These are phyloP conservation scores for Nemotelus nigrinus DNA, from an alignment of 2,888 invertebrate species.

Conservation along the genomic window DNA sequence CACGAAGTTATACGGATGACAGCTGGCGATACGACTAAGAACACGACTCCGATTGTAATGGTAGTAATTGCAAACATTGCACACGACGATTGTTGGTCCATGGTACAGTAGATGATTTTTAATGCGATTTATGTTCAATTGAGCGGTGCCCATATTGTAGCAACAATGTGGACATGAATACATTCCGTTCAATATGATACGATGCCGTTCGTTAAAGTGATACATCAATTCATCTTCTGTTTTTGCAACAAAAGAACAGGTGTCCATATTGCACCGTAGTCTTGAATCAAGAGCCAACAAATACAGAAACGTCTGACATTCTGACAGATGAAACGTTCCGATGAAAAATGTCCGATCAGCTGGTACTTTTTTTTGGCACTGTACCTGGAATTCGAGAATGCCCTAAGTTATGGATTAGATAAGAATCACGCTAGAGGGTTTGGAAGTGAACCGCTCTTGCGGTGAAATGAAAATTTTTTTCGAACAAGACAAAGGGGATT, in stretches of 20 bases:
- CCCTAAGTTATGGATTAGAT: too few relatives aligned
- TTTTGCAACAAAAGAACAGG: constrained; percentile 29
- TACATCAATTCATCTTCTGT: not conserved
- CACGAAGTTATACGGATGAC: constrained; percentile 37
- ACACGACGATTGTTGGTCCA: constrained; percentile 24
- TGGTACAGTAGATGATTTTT: constrained; percentile 34
- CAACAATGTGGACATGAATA: constrained; percentile 34
- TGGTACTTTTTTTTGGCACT: too few relatives aligned
- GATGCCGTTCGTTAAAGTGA: constrained; percentile 24
- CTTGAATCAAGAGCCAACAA: not conserved
- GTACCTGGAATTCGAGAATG: too few relatives aligned
- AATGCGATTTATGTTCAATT: constrained; percentile 21
- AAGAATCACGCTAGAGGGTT: too few relatives aligned
- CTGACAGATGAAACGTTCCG: too few relatives aligned
- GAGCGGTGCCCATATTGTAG: not conserved
- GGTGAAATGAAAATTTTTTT: too few relatives aligned
- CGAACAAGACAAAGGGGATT: too few relatives aligned
- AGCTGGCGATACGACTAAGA: constrained; percentile 20
- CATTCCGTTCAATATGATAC: constrained; percentile 21
- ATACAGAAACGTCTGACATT: too few relatives aligned
- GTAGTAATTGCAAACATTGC: constrained; percentile 33
- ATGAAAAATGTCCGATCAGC: too few relatives aligned
- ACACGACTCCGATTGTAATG: constrained; percentile 23
- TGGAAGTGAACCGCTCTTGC: too few relatives aligned
- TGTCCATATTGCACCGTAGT: constrained; percentile 23